Percentiles rank a stretch among this genome's conserved stretches.
Evolutionary conservation across 2,797 vertebrate genomes (phyloP).

Genomic region (Zenarchopterus dispar): DNA sequence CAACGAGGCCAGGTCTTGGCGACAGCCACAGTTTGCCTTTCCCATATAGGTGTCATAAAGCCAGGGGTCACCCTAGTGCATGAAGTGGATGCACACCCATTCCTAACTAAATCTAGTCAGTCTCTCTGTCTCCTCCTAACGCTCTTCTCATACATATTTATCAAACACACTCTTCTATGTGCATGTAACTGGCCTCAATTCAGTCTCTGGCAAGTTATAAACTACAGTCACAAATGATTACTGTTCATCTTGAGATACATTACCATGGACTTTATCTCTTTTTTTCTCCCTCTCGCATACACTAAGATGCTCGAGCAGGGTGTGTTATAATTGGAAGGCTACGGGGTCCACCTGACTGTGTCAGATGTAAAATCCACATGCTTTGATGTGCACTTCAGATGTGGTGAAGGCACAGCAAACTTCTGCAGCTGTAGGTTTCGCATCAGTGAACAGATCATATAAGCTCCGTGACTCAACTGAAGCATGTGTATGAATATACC

Average conservation of each 20-base stretch:
- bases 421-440: conserved; percentile 34
- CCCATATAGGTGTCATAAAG: conserved; percentile 57
- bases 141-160: background rate
- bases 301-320: conserved; percentile 14
- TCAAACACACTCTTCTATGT: background rate
- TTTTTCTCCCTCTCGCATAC: conserved; percentile 10
- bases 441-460: conserved; percentile 45
- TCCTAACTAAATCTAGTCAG: background rate
- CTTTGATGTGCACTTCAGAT: conserved; percentile 69
- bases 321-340: conserved; percentile 34
- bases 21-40: conserved; percentile 62
- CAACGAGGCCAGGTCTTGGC: conserved; percentile 44
- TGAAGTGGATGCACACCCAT: conserved; percentile 7
- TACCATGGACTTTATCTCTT: conserved; percentile 13
- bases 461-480: conserved; percentile 8
- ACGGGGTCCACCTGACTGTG: conserved; percentile 53
- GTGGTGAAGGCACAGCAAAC: conserved; percentile 48
- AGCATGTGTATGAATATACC: conserved; percentile 5
- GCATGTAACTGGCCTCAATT: conserved; percentile 3
- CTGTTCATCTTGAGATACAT: conserved; percentile 4
- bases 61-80: conserved; percentile 15
- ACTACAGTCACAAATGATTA: conserved; percentile 27
- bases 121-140: background rate
- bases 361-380: conserved; percentile 65
- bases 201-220: background rate